Evolutionary conservation across 2,888 invertebrate species (phyloP), one percentile per base, ranked within the genome.

Genomic region (Zele albiditarsus): DNA sequence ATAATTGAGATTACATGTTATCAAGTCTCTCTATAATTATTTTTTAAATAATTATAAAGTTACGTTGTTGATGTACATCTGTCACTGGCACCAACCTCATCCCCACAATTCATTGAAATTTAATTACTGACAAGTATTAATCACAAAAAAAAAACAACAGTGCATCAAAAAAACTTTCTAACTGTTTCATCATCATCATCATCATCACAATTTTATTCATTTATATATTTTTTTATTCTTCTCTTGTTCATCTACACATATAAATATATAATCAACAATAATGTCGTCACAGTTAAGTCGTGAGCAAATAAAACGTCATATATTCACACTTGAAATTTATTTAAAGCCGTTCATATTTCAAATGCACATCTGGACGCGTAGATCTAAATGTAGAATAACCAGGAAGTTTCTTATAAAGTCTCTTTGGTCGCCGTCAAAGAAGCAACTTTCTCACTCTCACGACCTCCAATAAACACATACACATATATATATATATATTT

Each of bases 331-430:
- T 53, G 53, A 53, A 20, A 53, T 53, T 53, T 53, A 53, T 53
- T 53, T 53, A 53, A 53, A 53, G 53, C 53, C n/a, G 53, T 20
- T 38, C 38, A 38, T 53, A 53, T 53, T 20, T 53, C n/a, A 53
- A 53, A 53, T 53, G 53, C 53, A 53, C 53, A 53, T 53, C 53
- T 53, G 53, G 53, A 53, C 20, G 20, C 10, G 53, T 53, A 20
- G 23, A 53, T 53, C 53, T 53, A 53, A 53, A 53, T 20, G 23
- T 53, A 53, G 53, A 53, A 53, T 53, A 53, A 53, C 53, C 53
- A 53, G 53, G 53, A 53, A 53, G 53, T 53, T n/a, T 53, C 20
- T n/a, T 20, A 53, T 53, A 23, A 20, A 53, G n/a, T 46, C n/a
- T n/a, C 20, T 53, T 42, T 8, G 20, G 8, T n/a, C 53, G 53